Percentiles rank a stretch among this genome's conserved stretches.
phyloP scores from a whole-genome alignment of 2,888 invertebrate genomes.

The Orchesellides sinensis region DNA sequence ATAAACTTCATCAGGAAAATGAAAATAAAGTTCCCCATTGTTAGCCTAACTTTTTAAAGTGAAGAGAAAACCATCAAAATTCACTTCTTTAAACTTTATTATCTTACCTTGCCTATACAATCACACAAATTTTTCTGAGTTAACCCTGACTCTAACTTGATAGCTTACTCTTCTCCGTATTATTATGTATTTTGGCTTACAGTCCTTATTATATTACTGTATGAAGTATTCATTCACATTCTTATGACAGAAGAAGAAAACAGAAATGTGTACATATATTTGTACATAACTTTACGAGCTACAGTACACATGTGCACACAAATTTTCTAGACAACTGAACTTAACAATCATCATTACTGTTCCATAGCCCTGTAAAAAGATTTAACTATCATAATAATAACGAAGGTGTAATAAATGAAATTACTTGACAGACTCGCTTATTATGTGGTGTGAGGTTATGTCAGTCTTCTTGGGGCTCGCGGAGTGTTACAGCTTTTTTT shows the following conservation, averaged over 20 bases:
- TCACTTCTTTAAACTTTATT: constrained; percentile 45
- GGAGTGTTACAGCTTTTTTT: no score
- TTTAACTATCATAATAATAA: constrained; percentile 51
- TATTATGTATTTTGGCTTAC: background rate
- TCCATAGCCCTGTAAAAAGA: constrained; percentile 12
- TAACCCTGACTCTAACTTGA: constrained; percentile 49
- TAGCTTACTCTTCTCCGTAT: constrained; percentile 37
- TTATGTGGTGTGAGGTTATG: constrained; percentile 70
- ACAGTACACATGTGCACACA: background rate
- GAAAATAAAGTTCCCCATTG: constrained; percentile 27
- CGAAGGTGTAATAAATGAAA: constrained; percentile 67
- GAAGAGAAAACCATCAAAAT: constrained; percentile 47
- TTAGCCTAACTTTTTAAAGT: constrained; percentile 16
- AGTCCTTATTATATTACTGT: constrained; percentile 1
- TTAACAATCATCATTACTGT: constrained; percentile 52
- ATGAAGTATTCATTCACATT: background rate
- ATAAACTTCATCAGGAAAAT: constrained; percentile 10
- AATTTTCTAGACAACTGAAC: constrained; percentile 28
- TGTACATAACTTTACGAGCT: background rate
- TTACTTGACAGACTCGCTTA: constrained; percentile 65
- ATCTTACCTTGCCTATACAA: background rate
- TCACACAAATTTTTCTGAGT: constrained; percentile 49
- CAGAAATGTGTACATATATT: constrained; percentile 6
- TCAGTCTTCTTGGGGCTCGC: constrained; percentile 56
- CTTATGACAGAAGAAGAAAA: constrained; percentile 1